phyloP scores from a whole-genome alignment of 2,113 vertebrate species.

The Aepyceros melampus region DNA sequence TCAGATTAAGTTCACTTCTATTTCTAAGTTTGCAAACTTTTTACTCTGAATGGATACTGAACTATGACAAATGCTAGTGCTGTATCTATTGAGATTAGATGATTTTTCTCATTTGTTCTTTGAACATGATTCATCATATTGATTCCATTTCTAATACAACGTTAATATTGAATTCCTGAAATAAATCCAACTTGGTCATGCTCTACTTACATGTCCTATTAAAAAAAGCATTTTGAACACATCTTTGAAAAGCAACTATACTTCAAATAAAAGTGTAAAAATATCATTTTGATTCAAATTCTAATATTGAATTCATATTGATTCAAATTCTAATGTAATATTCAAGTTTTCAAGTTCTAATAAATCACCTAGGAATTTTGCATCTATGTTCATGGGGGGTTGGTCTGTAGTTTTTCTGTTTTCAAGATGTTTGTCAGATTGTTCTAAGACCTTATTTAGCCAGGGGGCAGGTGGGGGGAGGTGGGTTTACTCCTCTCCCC shows the following conservation, averaged over 20 bases:
- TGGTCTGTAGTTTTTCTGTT: not conserved
- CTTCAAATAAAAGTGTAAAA: not conserved
- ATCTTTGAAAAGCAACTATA: not conserved
- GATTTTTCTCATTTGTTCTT: conserved; percentile 9
- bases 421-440: not conserved
- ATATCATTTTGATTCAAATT: not conserved
- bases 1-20: not conserved
- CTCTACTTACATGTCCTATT: not conserved
- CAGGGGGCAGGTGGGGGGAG: fast-evolving
- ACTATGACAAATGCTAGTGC: not conserved
- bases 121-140: not conserved
- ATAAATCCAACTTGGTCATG: not conserved
- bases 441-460: not conserved
- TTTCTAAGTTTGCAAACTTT: not conserved
- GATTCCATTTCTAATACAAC: not conserved
- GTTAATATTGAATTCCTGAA: not conserved
- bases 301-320: not conserved
- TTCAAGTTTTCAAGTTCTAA: not conserved
- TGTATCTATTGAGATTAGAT: not conserved
- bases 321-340: not conserved
- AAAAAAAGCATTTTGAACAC: not conserved
- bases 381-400: not conserved
- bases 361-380: not conserved
- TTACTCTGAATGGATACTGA: not conserved
- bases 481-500: not conserved